A percentile compares a stretch with the other conserved stretches of the same genome.
phyloP scores from a whole-genome alignment of 2,797 vertebrate species.

The Epinephelus malabaricus region DNA sequence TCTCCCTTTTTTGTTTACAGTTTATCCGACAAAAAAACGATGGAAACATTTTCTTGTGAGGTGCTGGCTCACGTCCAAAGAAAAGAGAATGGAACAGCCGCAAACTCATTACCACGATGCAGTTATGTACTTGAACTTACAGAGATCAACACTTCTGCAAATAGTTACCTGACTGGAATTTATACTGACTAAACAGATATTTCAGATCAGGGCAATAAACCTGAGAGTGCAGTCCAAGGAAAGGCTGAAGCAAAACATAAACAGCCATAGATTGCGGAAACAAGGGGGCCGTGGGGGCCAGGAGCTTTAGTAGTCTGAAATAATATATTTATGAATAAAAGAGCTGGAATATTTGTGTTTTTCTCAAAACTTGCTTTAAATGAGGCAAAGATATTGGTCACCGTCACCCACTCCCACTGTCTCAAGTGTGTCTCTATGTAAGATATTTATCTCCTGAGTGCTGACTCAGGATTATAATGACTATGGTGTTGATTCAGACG shows the following conservation, averaged over 20 bases:
- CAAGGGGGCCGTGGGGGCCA: too few species aligned
- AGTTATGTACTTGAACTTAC: conserved; percentile 49
- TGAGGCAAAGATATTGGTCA: too few species aligned
- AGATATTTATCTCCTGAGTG: too few species aligned
- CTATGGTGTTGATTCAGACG: too few species aligned
- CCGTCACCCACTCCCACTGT: too few species aligned
- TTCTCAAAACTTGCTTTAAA: too few species aligned
- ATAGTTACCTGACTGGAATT: conserved; percentile 34
- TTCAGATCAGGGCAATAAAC: conserved; percentile 33
- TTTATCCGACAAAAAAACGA: conserved; percentile 18
- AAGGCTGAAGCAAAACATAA: background rate
- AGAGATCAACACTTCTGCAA: conserved; percentile 35
- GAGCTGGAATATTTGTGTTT: too few species aligned
- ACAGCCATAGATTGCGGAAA: too few species aligned
- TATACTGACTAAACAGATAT: conserved; percentile 17
- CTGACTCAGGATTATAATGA: too few species aligned
- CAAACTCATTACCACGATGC: conserved; percentile 26
- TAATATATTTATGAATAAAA: too few species aligned
- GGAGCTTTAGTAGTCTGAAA: too few species aligned
- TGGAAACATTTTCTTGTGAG: conserved; percentile 1
- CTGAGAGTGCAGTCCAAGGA: background rate
- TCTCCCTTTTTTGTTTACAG: conserved; percentile 30
- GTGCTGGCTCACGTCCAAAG: conserved; percentile 11
- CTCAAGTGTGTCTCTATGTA: too few species aligned
- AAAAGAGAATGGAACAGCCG: conserved; percentile 8